Percentiles rank a stretch among this genome's conserved stretches.
phyloP scores from a whole-genome alignment of 2,888 invertebrate genomes.

The Sympetrum striolatum region DNA sequence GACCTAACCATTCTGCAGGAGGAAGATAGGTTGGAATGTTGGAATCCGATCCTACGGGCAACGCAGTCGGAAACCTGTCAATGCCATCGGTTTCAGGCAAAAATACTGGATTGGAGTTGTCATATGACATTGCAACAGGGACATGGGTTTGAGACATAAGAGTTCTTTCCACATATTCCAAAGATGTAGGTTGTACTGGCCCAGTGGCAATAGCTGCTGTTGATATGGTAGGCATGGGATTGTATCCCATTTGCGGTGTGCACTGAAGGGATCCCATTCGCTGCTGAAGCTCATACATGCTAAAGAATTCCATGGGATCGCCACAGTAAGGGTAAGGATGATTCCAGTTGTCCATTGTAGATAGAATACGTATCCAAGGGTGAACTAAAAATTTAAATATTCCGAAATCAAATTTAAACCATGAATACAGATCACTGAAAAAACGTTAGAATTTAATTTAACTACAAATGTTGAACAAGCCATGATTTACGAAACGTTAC shows the following conservation, averaged over 20 bases:
- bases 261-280: background rate
- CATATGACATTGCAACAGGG: background rate
- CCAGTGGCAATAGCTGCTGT: background rate
- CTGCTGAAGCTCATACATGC: conserved; percentile 16
- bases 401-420: background rate
- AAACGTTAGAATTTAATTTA: background rate
- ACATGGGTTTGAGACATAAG: background rate
- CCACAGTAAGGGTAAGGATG: background rate
- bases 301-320: conserved; percentile 20
- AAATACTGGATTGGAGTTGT: background rate
- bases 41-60: background rate
- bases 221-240: background rate
- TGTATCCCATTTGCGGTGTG: background rate
- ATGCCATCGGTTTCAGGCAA: background rate
- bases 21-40: background rate
- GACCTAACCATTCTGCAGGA: background rate
- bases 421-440: background rate
- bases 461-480: no score
- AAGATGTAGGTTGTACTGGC: background rate
- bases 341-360: conserved; percentile 1
- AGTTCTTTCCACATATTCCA: conserved; percentile 12
- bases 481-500: background rate
- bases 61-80: background rate
- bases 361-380: background rate
- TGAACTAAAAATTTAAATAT: background rate